Conservation (phyloP, 1,140 invertebrate genomes). For the Centruroides vittatus region DNA sequence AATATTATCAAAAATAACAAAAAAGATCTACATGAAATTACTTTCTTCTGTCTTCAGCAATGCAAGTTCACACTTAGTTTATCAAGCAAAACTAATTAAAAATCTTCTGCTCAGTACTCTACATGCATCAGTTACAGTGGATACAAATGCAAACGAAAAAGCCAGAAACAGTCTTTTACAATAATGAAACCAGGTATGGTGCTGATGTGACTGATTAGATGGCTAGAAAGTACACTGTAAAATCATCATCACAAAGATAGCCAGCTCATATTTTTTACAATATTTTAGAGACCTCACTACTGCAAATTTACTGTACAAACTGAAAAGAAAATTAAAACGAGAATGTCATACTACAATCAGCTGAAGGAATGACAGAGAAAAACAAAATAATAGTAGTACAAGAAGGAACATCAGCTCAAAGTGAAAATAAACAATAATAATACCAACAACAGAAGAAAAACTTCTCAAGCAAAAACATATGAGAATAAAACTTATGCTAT, state of each 20-base stretch:
- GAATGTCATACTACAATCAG: too few relatives aligned
- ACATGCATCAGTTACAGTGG: not conserved
- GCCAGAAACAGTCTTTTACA: not conserved
- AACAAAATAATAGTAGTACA: too few relatives aligned
- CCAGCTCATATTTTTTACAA: constrained; percentile 13
- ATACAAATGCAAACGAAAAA: not conserved
- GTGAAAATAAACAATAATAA: too few relatives aligned
- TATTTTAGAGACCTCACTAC: constrained; percentile 1
- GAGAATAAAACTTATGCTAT: too few relatives aligned
- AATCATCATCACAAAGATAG: constrained; percentile 4
- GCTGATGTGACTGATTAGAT: constrained; percentile 8
- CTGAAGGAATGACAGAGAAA: too few relatives aligned
- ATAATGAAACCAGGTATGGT: constrained; percentile 3
- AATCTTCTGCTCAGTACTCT: not conserved
- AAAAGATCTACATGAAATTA: not conserved
- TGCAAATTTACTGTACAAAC: too few relatives aligned
- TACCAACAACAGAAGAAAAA: too few relatives aligned
- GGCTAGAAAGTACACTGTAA: not conserved
- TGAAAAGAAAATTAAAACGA: too few relatives aligned
- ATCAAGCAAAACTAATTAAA: not conserved
- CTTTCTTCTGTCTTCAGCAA: too few relatives aligned
- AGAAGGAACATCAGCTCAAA: too few relatives aligned
- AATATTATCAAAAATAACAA: too few relatives aligned
- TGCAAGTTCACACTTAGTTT: not conserved
- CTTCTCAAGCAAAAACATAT: too few relatives aligned